Conservation (phyloP, 1,140 invertebrate genomes). For the Planococcus citri region DNA sequence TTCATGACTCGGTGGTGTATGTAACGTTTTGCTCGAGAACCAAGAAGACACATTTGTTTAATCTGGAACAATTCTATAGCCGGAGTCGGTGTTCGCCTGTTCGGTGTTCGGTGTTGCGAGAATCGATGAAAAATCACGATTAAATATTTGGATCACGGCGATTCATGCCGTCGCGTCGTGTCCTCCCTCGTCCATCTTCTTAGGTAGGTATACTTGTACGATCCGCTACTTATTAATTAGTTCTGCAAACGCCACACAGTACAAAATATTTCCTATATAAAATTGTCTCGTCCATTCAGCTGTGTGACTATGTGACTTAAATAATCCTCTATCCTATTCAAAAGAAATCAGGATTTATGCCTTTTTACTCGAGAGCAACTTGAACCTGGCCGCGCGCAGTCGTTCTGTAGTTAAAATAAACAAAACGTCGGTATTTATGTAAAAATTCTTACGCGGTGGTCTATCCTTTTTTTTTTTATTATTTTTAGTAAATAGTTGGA, state of each 20-base stretch:
- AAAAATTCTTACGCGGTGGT: not conserved
- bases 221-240: no score
- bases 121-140: not conserved
- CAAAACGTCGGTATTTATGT: not conserved
- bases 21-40: not conserved
- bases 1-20: not conserved
- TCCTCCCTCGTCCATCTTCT: no score
- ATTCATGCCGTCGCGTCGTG: not conserved
- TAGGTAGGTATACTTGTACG: no score
- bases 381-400: no score
- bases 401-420: not conserved
- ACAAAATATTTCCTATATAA: no score
- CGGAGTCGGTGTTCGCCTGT: not conserved
- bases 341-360: no score
- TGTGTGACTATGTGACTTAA: no score
- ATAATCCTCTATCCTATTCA: no score
- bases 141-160: slow-evolving; percentile 2
- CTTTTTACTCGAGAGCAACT: no score
- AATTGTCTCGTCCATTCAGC: no score
- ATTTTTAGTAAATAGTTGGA: not conserved
- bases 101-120: not conserved
- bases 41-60: not conserved
- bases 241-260: no score
- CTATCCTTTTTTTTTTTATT: no score
- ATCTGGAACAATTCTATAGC: not conserved